Evolutionary conservation across 2,888 invertebrate species (phyloP), one percentile per base, ranked within the genome.

Genomic region (Leucophenga montana): DNA sequence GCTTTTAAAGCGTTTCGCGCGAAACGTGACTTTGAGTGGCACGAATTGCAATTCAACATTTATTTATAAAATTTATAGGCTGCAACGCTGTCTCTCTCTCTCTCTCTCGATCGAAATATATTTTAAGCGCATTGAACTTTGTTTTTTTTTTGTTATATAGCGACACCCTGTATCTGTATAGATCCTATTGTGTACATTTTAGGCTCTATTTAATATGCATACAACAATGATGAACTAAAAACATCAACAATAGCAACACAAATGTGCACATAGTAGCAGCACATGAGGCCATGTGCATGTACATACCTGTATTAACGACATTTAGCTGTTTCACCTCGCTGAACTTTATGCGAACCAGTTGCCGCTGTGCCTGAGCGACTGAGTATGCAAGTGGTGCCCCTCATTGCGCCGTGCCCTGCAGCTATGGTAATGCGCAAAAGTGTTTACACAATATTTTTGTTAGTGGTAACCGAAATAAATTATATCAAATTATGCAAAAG

Each of bases 261-360:
- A 48, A 50, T 50, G 18, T 3, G 27, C 27, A 27, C 27, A 27
- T 27, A n/a, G n/a, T n/a, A 33, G 8, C 33, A 33, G 33, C 33
- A 33, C 33, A 33, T 33, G 33, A 5, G 8, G 3, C 4, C 8
- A 33, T 33, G 33, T 33, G 33, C 11, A 48, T n/a, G 48, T 16
- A 48, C 13, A 8, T 48, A 16, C 56, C 20, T 18, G 73, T 77
- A 80, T 82, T 78, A 69, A 77, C 85, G 85, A 84, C 83, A 86
- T 84, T 85, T 85, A 84, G 83, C 78, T 78, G 85, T 84, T 85
- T 85, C 86, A 85, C 83, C 85, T 85, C 82, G 86, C 75, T 85
- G 85, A 86, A 78, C 86, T 77, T 79, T 67, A 65, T 67, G 75
- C 66, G 14, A 18, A 16, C 44, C n/a, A 18, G n/a, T 31, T 14